Evolutionary conservation across 2,888 invertebrate species (phyloP), one percentile per base, ranked within the genome.

Genomic region (Drosophila paracracens): DNA sequence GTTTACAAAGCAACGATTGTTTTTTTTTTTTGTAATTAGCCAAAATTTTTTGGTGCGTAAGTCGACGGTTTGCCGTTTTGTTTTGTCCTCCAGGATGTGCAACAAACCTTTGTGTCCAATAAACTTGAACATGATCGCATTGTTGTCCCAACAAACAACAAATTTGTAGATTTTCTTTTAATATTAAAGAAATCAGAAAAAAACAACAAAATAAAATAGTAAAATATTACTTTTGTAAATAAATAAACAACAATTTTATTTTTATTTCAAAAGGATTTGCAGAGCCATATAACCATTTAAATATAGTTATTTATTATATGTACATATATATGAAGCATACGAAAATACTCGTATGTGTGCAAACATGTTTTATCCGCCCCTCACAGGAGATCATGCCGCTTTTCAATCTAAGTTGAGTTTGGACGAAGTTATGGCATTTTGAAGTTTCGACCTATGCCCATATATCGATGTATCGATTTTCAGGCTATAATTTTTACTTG

Each of bases 211-310:
- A 85, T 85, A 90, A 87, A 88, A 87, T 90, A 87, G 90, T 79
- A 88, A 87, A 87, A 90, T 87, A 90, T 87, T 90, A 87, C 90
- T 90, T 87, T 87, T 87, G 86, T 87, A 87, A 87, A 87, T 87
- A 87, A 86, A 88, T 60, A 57, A 33, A 52, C 18, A 33, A 29
- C 16, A 50, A 43, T 21, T 25, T 35, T 50, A 48, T 73, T 89
- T 56, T 74, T 40, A 68, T 76, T 76, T 64, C 21, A 54, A 25
- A 11, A 33, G 11, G 36, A 31, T 21, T 6, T n/a, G 10, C 27
- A 4, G 2, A 21, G 33, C 21, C n/a, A 33, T 2, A 21, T 4
- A 31, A 52, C 2, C 46, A 13, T 13, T 7, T 1, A 46, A 13
- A 46, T 4, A 46, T 21, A 21, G 7, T 16, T 46, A 21, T 13